Base-by-base conservation (phyloP, 2,113 vertebrate genomes). In the Centropus bengalensis region DNA sequence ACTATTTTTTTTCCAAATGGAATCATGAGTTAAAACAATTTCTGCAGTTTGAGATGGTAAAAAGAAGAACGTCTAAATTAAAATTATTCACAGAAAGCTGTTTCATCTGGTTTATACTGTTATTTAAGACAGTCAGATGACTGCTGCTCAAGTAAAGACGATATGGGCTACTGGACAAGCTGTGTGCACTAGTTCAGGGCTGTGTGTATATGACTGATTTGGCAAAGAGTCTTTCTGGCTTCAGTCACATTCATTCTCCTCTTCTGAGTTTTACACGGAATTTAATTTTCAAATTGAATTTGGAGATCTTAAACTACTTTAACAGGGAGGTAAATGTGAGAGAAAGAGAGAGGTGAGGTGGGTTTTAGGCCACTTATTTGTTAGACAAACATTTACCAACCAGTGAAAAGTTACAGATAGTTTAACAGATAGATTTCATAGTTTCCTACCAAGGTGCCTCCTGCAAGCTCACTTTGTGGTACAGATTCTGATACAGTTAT, bases 331-430 rank as follows among this genome's bases (percentile, higher is more conserved):
- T 9, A 80, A 47, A 27, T 30, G 47, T 54, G 63, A 45, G 75
- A 14, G 32, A 68, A 73, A 7, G 30, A 40, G 63, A 32, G 58
- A 84, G 19, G 32, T 55, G 73, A 63, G 12, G 67, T 62, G 49
- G 62, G 27, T 62, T 74, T 91, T 69, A 67, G 62, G 55, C 9
- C 63, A 30, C 52, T 36, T 27, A 0, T 56, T 75, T 63, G 36
- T 71, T 56, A 71, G 45, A 28, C 30, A 87, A 84, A 13, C 32
- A 6, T n/a, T 52, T 69, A 30, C 42, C 30, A 2, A 33, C 40
- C 0, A 0, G 5, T 0, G 6, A 9, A 56, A 66, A 62, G 27
- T 47, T 59, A 11, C 12, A 8, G 0, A 1, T 40, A 38, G 80
- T 26, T 82, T 74, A 58, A 49, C 12, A 47, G 22, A 71, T 44